Base-by-base conservation (phyloP, 1,140 invertebrate genomes). In the Acromyrmex echinatior region DNA sequence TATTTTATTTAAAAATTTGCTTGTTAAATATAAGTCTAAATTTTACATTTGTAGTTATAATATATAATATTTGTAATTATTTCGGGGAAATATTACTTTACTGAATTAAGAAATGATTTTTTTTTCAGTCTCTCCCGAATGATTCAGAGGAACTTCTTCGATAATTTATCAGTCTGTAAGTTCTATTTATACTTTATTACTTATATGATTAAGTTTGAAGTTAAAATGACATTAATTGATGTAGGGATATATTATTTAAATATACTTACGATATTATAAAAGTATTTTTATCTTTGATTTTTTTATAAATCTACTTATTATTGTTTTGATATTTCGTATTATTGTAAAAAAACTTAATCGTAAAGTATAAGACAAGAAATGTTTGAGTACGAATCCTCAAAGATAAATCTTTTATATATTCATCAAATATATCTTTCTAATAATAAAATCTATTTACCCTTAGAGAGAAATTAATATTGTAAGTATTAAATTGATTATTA, bases 261-360 rank as follows among this genome's bases (percentile, higher is more conserved):
- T 77, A 77, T 77, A 62, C 1, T 25, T 45, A 65, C 1, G 10
- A 62, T 16, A 14, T 25, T 16, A 39, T 45, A 25, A n/a, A 21
- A 39, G 6, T n/a, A 18, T 39, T 51, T 66, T 63, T 45, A 39
- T 5, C 45, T 63, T 31, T 12, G 12, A 79, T 31, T 14, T 62
- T 66, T 66, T 5, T 60, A 45, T 60, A 60, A 49, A 28, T 49
- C 10, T 78, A 6, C 5, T 31, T 28, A 28, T 0, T 39, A 16
- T n/a, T 0, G 9, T 51, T 51, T 79, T 31, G 12, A n/a, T 79
- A 79, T 79, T 79, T n/a, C 0, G 18, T 65, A 49, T 9, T 63
- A 79, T 35, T 35, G 31, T 35, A 35, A 35, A 49, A 31, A 49
- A 31, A 49, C 6, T n/a, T 14, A n/a, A 31, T 16, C 4, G 16